Conservation (phyloP, 1,140 invertebrate genomes). For the Ridgeia piscesae region DNA sequence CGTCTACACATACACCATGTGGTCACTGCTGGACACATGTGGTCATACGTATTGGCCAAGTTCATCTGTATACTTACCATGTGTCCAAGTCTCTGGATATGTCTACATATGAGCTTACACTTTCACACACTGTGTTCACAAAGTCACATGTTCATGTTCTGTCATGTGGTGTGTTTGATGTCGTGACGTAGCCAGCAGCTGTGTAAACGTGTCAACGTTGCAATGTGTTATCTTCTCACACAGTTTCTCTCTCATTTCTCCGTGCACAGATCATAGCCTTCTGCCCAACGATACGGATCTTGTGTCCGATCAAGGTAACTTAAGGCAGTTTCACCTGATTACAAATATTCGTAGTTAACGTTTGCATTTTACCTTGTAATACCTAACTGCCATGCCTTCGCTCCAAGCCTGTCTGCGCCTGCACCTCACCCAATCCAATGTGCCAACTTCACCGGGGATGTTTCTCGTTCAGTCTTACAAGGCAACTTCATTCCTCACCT, state of each 20-base stretch:
- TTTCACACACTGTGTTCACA: too few species aligned
- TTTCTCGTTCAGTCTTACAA: background rate
- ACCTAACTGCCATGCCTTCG: background rate
- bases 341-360: background rate
- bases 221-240: background rate
- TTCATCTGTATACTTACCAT: too few species aligned
- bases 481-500: background rate
- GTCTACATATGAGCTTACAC: background rate
- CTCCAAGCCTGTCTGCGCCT: background rate
- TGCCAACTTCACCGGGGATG: background rate
- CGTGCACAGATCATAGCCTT: background rate
- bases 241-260: background rate
- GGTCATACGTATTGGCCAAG: background rate
- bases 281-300: background rate
- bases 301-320: background rate
- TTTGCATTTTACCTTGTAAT: background rate
- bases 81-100: background rate
- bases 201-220: background rate
- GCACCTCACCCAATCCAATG: background rate
- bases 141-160: too few species aligned
- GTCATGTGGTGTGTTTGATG: background rate
- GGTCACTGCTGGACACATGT: background rate
- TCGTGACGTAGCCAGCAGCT: background rate
- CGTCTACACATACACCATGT: background rate
- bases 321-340: background rate